These are phyloP conservation scores for Biston stratarius DNA, from an alignment of 2,888 invertebrate species.

Conservation along the genomic window DNA sequence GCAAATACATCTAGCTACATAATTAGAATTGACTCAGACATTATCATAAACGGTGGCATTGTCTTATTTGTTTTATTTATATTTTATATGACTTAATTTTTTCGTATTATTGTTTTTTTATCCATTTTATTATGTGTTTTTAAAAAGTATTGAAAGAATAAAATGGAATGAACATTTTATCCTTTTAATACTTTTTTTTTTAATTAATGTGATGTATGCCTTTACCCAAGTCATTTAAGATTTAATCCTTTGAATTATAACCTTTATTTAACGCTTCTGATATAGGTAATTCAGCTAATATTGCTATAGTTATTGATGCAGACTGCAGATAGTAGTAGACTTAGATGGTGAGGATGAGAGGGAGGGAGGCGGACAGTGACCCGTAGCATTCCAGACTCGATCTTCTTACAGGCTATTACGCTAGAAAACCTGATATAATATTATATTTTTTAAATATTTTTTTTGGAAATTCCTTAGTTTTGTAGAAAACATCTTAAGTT, in stretches of 20 bases:
- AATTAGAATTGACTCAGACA: conserved; percentile 63
- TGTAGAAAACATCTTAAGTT: too few species aligned
- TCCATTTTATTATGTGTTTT: conserved; percentile 4
- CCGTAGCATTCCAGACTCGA: conserved; percentile 81
- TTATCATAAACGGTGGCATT: conserved; percentile 64
- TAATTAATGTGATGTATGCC: conserved; percentile 16
- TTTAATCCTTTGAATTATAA: conserved; percentile 15
- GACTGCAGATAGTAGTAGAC: conserved; percentile 74
- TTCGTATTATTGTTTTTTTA: conserved; percentile 11
- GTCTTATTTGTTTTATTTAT: conserved; percentile 57
- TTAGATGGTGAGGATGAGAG: conserved; percentile 73
- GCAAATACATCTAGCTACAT: conserved; percentile 62
- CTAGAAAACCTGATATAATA: conserved; percentile 36
- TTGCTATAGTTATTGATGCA: conserved; percentile 69
- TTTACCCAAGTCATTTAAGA: conserved; percentile 9
- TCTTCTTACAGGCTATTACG: conserved; percentile 68
- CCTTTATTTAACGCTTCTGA: not conserved
- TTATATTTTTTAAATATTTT: not conserved
- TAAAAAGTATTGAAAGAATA: too few species aligned
- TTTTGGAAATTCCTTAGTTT: too few species aligned
- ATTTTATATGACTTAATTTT: conserved; percentile 56
- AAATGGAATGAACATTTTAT: too few species aligned
- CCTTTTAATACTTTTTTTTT: conserved; percentile 7
- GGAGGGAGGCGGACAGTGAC: conserved; percentile 79
- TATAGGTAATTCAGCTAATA: conserved; percentile 61